Percentiles rank a stretch among this genome's conserved stretches.
Evolutionary conservation across 2,888 invertebrate genomes (phyloP).

Genomic region (Colletes collaris): DNA sequence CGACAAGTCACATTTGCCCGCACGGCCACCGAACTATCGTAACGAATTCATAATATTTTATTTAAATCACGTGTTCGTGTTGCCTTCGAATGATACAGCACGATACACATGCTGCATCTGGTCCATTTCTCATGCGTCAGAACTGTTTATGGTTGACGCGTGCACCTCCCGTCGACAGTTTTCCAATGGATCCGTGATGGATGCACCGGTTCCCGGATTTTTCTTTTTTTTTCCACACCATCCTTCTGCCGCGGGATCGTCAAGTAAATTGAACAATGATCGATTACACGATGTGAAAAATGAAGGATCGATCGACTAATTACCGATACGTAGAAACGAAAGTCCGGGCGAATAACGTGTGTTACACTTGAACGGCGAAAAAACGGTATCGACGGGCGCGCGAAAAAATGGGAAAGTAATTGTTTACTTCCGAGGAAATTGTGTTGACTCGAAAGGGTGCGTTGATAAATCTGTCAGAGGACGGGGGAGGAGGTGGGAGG

Average conservation of each 20-base stretch:
- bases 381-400: slow-evolving; percentile 18
- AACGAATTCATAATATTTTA: slow-evolving; percentile 31
- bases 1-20: not conserved
- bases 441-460: slow-evolving; percentile 4
- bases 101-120: slow-evolving; percentile 54
- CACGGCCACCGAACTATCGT: not conserved
- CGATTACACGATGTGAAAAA: slow-evolving; percentile 68
- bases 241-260: slow-evolving; percentile 43
- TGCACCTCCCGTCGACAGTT: slow-evolving; percentile 66
- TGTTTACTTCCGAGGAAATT: slow-evolving; percentile 23
- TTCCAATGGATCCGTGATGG: slow-evolving; percentile 69
- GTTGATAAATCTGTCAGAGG: slow-evolving; percentile 18
- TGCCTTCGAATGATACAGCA: slow-evolving; percentile 43
- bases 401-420: slow-evolving; percentile 46
- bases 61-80: slow-evolving; percentile 46
- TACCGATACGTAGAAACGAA: slow-evolving; percentile 52
- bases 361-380: slow-evolving; percentile 19
- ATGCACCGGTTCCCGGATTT: slow-evolving; percentile 62
- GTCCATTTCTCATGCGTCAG: slow-evolving; percentile 68
- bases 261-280: slow-evolving; percentile 72
- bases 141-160: slow-evolving; percentile 68
- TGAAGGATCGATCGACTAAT: slow-evolving; percentile 65
- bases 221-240: slow-evolving; percentile 48
- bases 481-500: too few species aligned
- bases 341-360: slow-evolving; percentile 29